Percentiles rank a stretch among this genome's conserved stretches.
phyloP scores from a whole-genome alignment of 1,140 invertebrate genomes.

The Papilio dardanus region DNA sequence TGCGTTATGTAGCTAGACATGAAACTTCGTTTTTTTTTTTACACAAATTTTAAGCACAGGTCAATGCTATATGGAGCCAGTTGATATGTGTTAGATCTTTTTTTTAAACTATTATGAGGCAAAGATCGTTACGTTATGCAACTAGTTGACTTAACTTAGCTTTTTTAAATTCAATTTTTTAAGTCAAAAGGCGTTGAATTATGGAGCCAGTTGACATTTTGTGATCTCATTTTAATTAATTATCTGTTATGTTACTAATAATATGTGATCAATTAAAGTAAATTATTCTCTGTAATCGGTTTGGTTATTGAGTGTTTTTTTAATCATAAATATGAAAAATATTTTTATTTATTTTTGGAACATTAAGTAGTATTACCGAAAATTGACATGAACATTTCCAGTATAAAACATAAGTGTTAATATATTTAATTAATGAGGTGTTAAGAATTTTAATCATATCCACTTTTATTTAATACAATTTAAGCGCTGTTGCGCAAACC shows the following conservation, averaged over 20 bases:
- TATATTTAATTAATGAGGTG: slow-evolving; percentile 4
- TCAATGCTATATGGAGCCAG: neutral
- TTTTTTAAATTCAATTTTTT: slow-evolving; percentile 39
- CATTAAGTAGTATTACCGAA: neutral
- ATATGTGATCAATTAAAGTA: neutral
- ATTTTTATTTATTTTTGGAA: neutral
- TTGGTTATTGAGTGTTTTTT: neutral
- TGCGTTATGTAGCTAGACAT: too few relatives aligned
- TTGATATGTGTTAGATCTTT: neutral
- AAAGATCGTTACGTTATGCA: too few relatives aligned
- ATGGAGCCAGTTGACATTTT: neutral
- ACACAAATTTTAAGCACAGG: neutral
- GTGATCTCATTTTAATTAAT: slow-evolving; percentile 2
- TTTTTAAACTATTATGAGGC: neutral
- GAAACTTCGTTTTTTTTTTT: neutral
- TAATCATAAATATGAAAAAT: slow-evolving; percentile 1
- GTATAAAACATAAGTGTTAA: neutral
- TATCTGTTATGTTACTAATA: neutral
- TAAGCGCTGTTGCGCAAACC: too few relatives aligned
- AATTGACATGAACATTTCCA: neutral
- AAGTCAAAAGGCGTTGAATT: neutral
- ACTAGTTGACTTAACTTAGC: neutral
- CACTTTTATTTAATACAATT: neutral
- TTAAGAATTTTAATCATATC: neutral
- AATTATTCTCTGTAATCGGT: neutral